These are phyloP conservation scores for Carabus problematicus DNA, from an alignment of 2,888 invertebrate genomes.

Conservation along the genomic window DNA sequence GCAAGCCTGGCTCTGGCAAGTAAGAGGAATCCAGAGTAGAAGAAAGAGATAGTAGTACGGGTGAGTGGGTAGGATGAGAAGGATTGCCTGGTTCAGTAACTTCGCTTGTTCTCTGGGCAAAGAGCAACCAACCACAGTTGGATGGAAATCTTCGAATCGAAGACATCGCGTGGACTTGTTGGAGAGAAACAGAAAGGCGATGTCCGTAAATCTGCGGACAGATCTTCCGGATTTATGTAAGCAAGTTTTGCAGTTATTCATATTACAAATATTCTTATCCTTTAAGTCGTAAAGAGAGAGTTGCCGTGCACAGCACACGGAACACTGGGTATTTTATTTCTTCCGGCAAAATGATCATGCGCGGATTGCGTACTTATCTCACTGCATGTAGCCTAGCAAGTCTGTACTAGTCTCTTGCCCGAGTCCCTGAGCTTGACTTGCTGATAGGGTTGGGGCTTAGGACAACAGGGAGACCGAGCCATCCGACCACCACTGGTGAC, in stretches of 20 bases:
- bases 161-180: background rate
- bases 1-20: background rate
- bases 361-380: slow-evolving; percentile 20
- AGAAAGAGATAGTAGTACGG: no score
- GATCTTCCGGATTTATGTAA: slow-evolving; percentile 35
- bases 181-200: background rate
- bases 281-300: slow-evolving; percentile 30
- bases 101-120: slow-evolving; percentile 10
- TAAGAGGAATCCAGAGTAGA: background rate
- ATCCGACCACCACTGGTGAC: slow-evolving; percentile 19
- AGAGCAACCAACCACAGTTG: background rate
- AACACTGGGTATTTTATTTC: slow-evolving; percentile 36
- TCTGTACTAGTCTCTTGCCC: background rate
- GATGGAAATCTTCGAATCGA: background rate
- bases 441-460: slow-evolving; percentile 10
- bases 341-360: slow-evolving; percentile 25
- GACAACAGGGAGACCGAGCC: slow-evolving; percentile 1
- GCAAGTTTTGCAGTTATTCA: slow-evolving; percentile 41
- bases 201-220: slow-evolving; percentile 23
- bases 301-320: slow-evolving; percentile 2
- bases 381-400: background rate
- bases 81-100: background rate
- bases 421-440: background rate
- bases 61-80: no score
- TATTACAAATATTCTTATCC: slow-evolving; percentile 41